Base-by-base conservation (phyloP, 1,140 invertebrate genomes). In the Drosophila carrolli region DNA sequence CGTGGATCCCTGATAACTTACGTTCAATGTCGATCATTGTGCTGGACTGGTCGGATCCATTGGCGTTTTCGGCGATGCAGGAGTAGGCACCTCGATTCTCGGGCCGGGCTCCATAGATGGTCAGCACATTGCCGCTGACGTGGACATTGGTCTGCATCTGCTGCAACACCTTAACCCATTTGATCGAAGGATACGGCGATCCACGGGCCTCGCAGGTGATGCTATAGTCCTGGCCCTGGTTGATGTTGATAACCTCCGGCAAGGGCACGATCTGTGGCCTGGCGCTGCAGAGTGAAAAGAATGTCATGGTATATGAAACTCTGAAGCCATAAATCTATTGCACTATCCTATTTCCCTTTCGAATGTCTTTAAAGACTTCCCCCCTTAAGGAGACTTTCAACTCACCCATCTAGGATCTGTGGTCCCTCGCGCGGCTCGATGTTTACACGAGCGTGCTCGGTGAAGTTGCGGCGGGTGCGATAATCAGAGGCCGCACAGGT, bases 21-120 rank as follows among this genome's bases (percentile, higher is more conserved):
- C 97, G 94, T 94, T 98, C 97, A 75, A 99, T 96, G 92, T 97
- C 96, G 41, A 99, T 94, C 75, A 95, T 94, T 0, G 96, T 95
- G 61, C 95, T 96, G n/a, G 94, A 94, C 81, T 96, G 95, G 44
- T 94, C 93, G 46, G 91, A 93, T 13, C 94, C 94, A 11, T 93
- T 74, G 23, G 86, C 75, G 16, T 94, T 95, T 29, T 93, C 93
- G 3, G 95, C 96, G 10, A 94, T 93, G 79, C 97, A 98, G 7
- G 96, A 91, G 81, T 98, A 98, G 9, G 95, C 93, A 27, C 97
- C 97, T 48, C 96, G 93, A 92, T 98, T 97, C 13, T 93, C 93
- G 27, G 97, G 94, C 78, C 95, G 94, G 0, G 95, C 95, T 63
- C 95, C 95, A 1, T 93, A 93, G 58, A 98, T 96, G 47, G 95